These are phyloP conservation scores for Ernsta delagoae DNA, from an alignment of 2,888 invertebrate species.

Conservation along the genomic window DNA sequence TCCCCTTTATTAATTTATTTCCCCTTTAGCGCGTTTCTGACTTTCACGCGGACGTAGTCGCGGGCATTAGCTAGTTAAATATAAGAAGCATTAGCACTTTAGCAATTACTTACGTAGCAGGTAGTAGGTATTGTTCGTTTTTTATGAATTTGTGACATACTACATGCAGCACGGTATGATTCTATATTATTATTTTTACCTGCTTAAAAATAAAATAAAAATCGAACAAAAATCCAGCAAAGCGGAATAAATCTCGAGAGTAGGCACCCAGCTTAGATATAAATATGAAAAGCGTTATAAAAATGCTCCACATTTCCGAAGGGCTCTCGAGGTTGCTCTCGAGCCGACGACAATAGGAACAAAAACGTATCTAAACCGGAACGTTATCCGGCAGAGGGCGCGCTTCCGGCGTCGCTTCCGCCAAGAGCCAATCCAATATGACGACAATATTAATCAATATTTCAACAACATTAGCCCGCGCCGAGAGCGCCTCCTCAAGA, in stretches of 20 bases:
- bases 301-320: constrained; percentile 41
- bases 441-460: constrained; percentile 86
- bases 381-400: constrained; percentile 61
- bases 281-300: constrained; percentile 42
- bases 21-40: no score
- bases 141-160: no score
- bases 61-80: no score
- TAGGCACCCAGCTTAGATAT: constrained; percentile 22
- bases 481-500: constrained; percentile 64
- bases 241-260: constrained; percentile 10
- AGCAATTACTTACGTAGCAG: no score
- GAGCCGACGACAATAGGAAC: constrained; percentile 70
- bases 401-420: constrained; percentile 62
- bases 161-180: no score
- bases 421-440: constrained; percentile 75
- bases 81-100: no score
- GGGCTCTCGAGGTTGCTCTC: constrained; percentile 53
- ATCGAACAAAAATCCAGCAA: constrained; percentile 4
- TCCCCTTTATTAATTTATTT: no score
- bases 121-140: no score
- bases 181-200: constrained; percentile 3
- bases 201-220: neutral
- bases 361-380: constrained; percentile 69
- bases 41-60: no score
- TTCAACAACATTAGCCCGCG: constrained; percentile 80